Percentiles rank a stretch among this genome's conserved stretches.
Conservation (phyloP, 2,888 invertebrate genomes). For the Hipparchia sbordonii region DNA sequence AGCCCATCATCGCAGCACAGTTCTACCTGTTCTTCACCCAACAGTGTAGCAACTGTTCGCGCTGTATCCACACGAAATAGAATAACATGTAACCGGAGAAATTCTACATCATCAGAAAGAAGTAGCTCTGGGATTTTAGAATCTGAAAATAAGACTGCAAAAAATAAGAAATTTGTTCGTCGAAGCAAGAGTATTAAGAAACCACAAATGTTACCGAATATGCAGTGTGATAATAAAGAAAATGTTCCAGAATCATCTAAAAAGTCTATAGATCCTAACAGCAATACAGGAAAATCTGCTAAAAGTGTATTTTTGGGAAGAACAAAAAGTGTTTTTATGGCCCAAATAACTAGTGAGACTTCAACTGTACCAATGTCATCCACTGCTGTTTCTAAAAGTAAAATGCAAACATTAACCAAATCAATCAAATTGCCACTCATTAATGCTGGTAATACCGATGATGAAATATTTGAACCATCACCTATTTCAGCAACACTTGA, state of each 20-base stretch:
- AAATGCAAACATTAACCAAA: constrained; percentile 26
- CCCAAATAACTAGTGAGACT: constrained; percentile 52
- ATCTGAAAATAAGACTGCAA: constrained; percentile 51
- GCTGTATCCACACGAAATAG: constrained; percentile 48
- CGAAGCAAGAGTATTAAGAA: constrained; percentile 51
- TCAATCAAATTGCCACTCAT: constrained; percentile 2
- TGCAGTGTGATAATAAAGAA: constrained; percentile 57
- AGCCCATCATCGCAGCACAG: constrained; percentile 57
- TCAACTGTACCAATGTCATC: constrained; percentile 43
- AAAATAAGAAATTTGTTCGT: constrained; percentile 55
- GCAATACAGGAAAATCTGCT: constrained; percentile 41
- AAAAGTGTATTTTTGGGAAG: constrained; percentile 49
- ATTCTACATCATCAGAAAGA: constrained; percentile 52
- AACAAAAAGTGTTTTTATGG: constrained; percentile 55
- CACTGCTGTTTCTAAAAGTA: constrained; percentile 45
- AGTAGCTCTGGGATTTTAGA: constrained; percentile 50
- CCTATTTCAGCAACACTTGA: constrained; percentile 14
- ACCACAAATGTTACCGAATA: constrained; percentile 25
- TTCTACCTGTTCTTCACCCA: constrained; percentile 67
- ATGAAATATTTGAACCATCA: not conserved
- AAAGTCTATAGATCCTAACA: constrained; percentile 35
- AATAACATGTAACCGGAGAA: constrained; percentile 46
- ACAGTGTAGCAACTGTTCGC: constrained; percentile 66
- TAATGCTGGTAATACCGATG: not conserved
- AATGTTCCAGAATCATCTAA: constrained; percentile 60